These are phyloP conservation scores for Euschistus heros DNA, from an alignment of 1,140 invertebrate species.

Conservation along the genomic window DNA sequence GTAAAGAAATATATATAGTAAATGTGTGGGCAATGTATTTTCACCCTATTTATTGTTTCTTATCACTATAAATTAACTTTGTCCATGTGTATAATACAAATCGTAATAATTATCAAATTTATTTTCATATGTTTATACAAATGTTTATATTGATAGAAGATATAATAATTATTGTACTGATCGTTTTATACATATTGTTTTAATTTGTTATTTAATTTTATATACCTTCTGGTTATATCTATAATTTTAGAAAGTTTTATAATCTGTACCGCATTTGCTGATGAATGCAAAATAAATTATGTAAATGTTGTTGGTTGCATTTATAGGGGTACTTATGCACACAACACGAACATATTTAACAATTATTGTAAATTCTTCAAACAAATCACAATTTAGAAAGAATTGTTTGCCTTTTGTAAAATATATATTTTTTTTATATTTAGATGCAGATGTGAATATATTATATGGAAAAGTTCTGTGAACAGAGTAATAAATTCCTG, in stretches of 20 bases:
- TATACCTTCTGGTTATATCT: conserved; percentile 1
- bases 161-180: conserved; percentile 4
- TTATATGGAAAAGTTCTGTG: background rate
- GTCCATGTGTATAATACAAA: conserved; percentile 17
- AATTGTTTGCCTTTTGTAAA: background rate
- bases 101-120: conserved; percentile 14
- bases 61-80: conserved; percentile 4
- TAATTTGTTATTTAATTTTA: conserved; percentile 14
- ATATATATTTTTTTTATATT: conserved; percentile 1
- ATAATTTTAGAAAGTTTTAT: conserved; percentile 7
- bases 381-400: too few species aligned
- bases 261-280: background rate
- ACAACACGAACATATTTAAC: background rate
- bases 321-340: conserved; percentile 9
- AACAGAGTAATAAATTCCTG: conserved; percentile 5
- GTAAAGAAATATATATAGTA: conserved; percentile 11
- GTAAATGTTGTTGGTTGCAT: conserved; percentile 9
- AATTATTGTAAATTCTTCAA: too few species aligned
- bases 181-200: conserved; percentile 15
- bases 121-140: conserved; percentile 18
- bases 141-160: conserved; percentile 12
- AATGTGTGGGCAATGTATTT: conserved; percentile 1
- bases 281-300: background rate
- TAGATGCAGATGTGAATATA: background rate
- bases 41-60: conserved; percentile 10